Base-by-base conservation (phyloP, 2,888 invertebrate species). In the Seira ritae region DNA sequence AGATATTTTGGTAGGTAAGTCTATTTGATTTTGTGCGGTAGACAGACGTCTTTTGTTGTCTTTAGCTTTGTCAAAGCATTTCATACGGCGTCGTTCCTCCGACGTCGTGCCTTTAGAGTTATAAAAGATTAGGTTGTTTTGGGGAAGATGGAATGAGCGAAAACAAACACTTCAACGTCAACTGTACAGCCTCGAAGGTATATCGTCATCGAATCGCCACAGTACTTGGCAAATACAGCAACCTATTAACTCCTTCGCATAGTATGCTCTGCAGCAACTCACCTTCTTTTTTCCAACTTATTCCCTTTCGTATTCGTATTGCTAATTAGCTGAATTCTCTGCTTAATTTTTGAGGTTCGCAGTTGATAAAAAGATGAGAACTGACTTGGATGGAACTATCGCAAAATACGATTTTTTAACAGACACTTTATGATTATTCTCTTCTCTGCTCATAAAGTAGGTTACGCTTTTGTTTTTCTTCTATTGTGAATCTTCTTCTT, bases 141-240 rank as follows among this genome's bases (percentile, higher is more conserved):
- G 17, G 55, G 55, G 55, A 55, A 55, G 55, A 55, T 55, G 55
- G 12, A 68, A 68, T 37, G 23, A 68, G 37, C 68, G 23, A 71
- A 71, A 71, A 71, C 71, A 71, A 71, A 70, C 70, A 71, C 55
- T 22, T 71, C 71, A 71, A 55, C 55, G 55, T 55, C 55, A 55
- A 55, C 55, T 55, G 2, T 31, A 55, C 2, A 55, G 55, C 6
- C 17, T 17, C 55, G 17, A 55, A 55, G 12, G 55, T 17, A 55
- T 55, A 55, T 55, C 55, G 55, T 55, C 55, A 55, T 55, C 55
- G 12, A 55, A 55, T 55, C 12, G 12, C 15, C 12, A 17, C 12
- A n/a, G 3, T 55, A 1, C 55, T 15, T 55, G 55, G 42, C 12
- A 55, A 55, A 55, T 55, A 55, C 55, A 15, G 12, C 3, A 55